These are phyloP conservation scores for Danionella dracula DNA, from an alignment of 2,797 vertebrate genomes.

Conservation along the genomic window DNA sequence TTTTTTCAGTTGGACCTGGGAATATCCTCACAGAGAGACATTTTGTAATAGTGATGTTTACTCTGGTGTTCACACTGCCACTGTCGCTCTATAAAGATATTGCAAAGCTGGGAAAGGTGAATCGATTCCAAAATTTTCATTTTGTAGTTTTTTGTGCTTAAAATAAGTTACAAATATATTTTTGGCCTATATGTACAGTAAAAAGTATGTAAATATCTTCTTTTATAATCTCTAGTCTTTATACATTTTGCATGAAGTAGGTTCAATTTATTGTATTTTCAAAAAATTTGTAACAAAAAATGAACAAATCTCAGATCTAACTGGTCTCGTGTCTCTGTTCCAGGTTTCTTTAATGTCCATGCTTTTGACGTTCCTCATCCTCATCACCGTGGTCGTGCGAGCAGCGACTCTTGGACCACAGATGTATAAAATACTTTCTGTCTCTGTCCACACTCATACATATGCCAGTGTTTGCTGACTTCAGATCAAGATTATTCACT, in stretches of 20 bases:
- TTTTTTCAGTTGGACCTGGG: constrained; percentile 74
- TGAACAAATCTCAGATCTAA: no score
- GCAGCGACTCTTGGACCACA: constrained; percentile 74
- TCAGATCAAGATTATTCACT: constrained; percentile 6
- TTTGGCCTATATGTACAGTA: no score
- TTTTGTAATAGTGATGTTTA: constrained; percentile 82
- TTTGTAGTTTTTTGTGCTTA: neutral
- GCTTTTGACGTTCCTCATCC: constrained; percentile 78
- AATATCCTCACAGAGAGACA: constrained; percentile 77
- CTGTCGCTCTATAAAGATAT: constrained; percentile 86
- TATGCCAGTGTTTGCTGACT: constrained; percentile 6
- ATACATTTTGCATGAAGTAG: no score
- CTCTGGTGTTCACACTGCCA: constrained; percentile 79
- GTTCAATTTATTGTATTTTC: no score
- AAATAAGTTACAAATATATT: neutral
- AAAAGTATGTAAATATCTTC: no score
- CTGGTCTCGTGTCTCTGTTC: no score
- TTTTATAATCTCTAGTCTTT: no score
- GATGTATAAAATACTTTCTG: constrained; percentile 64
- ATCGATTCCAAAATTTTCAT: neutral
- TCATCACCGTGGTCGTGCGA: constrained; percentile 77
- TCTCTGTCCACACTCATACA: neutral
- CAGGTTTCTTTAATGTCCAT: constrained; percentile 88
- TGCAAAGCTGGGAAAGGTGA: constrained; percentile 87
- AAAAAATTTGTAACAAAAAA: no score